Evolutionary conservation across 2,888 invertebrate genomes (phyloP).

Genomic region (Rhagonycha lutea): DNA sequence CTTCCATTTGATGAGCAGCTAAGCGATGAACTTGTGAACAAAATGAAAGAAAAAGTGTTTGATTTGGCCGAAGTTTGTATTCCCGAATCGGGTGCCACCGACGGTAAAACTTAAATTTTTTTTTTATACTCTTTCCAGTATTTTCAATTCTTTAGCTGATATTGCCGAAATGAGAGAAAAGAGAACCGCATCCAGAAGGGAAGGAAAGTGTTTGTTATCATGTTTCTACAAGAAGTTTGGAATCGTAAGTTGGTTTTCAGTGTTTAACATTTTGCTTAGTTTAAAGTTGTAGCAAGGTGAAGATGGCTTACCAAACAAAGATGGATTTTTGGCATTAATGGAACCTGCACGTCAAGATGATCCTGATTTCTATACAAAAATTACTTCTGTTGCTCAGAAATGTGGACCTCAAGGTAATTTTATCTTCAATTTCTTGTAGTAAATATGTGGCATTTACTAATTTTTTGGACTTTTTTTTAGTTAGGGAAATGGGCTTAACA

Average conservation of each 20-base stretch:
- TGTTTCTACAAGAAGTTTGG: slow-evolving; percentile 56
- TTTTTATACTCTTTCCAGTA: no score
- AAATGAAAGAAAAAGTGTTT: neutral
- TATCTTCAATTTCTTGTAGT: neutral
- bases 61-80: neutral
- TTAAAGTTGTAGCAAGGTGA: slow-evolving; percentile 12
- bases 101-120: neutral
- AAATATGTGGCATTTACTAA: no score
- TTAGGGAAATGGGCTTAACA: neutral
- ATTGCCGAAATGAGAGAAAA: slow-evolving; percentile 44
- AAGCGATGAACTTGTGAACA: neutral
- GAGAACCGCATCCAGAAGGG: slow-evolving; percentile 50
- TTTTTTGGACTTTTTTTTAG: neutral
- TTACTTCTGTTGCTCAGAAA: slow-evolving; percentile 51
- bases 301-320: slow-evolving; percentile 28
- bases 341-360: slow-evolving; percentile 51
- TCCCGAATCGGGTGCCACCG: slow-evolving; percentile 3
- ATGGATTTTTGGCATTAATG: slow-evolving; percentile 46
- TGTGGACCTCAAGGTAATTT: slow-evolving; percentile 51
- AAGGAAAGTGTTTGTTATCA: slow-evolving; percentile 56
- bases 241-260: slow-evolving; percentile 51
- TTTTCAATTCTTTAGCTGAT: slow-evolving; percentile 29
- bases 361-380: slow-evolving; percentile 45
- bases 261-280: neutral
- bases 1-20: neutral